Conservation (phyloP, 2,888 invertebrate genomes). For the Lasiommata megera region DNA sequence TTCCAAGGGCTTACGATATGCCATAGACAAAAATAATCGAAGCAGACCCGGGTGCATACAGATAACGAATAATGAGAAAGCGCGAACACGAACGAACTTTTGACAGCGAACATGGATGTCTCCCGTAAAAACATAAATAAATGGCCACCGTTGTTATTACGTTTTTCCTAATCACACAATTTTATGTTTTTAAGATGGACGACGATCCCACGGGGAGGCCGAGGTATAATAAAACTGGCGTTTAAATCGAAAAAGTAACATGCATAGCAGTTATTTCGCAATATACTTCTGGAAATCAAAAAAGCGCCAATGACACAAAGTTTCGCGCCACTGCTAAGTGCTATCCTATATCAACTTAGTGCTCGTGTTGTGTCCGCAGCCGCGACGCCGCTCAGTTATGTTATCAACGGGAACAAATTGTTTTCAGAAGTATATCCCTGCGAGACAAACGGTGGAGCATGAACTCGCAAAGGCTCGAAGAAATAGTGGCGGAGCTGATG, state of each 20-base stretch:
- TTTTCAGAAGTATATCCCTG: slow-evolving; percentile 63
- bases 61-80: slow-evolving; percentile 26
- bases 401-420: slow-evolving; percentile 57
- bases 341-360: slow-evolving; percentile 30
- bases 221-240: slow-evolving; percentile 43
- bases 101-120: slow-evolving; percentile 60
- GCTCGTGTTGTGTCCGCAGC: slow-evolving; percentile 40
- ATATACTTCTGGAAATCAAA: slow-evolving; percentile 48
- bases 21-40: slow-evolving; percentile 37
- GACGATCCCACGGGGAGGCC: slow-evolving; percentile 55
- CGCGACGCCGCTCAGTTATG: slow-evolving; percentile 57
- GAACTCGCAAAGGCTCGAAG: slow-evolving; percentile 68
- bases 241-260: neutral
- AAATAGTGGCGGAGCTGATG: slow-evolving; percentile 73
- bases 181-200: slow-evolving; percentile 75
- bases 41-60: slow-evolving; percentile 26
- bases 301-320: slow-evolving; percentile 54
- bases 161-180: slow-evolving; percentile 65
- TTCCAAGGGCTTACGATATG: slow-evolving; percentile 7
- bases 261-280: slow-evolving; percentile 31
- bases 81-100: slow-evolving; percentile 48
- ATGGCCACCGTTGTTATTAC: slow-evolving; percentile 78
- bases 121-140: slow-evolving; percentile 74
- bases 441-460: slow-evolving; percentile 70
- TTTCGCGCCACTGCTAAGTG: slow-evolving; percentile 71